phyloP scores from a whole-genome alignment of 2,888 invertebrate species.

The Biston stratarius region DNA sequence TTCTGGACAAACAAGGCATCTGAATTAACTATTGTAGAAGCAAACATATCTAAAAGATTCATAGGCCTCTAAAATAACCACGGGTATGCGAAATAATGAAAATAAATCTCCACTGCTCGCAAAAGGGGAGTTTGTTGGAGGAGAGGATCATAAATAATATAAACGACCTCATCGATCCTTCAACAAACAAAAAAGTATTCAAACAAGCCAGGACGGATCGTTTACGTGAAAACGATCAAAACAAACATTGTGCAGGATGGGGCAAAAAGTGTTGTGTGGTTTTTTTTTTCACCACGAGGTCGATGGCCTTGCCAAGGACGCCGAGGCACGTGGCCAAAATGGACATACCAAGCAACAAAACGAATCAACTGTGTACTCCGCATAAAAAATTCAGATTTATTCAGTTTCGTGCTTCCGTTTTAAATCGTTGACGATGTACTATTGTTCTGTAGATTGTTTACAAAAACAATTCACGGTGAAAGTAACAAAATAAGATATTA shows the following conservation, averaged over 20 bases:
- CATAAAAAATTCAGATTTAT: conserved; percentile 29
- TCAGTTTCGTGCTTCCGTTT: conserved; percentile 22
- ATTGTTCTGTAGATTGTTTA: conserved; percentile 11
- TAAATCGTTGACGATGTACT: conserved; percentile 11
- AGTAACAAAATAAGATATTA: conserved; percentile 11
- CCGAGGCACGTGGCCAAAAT: conserved; percentile 71
- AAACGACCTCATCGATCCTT: conserved; percentile 63
- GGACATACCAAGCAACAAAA: conserved; percentile 43
- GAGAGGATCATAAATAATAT: conserved; percentile 63
- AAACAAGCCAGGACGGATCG: conserved; percentile 66
- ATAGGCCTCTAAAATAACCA: conserved; percentile 10
- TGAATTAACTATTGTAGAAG: conserved; percentile 15
- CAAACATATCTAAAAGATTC: conserved; percentile 16
- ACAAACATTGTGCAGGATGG: conserved; percentile 77
- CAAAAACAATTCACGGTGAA: conserved; percentile 5
- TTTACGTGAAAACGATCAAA: conserved; percentile 82
- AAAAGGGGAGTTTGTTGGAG: conserved; percentile 44
- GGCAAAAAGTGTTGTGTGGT: conserved; percentile 72
- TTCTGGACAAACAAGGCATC: neutral
- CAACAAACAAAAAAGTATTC: conserved; percentile 59
- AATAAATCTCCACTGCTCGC: conserved; percentile 35
- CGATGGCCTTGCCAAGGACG: conserved; percentile 81
- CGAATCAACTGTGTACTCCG: conserved; percentile 26
- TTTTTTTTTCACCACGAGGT: conserved; percentile 71
- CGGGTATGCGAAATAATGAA: conserved; percentile 27